Conservation (phyloP, 2,888 invertebrate species). For the Philopedon plagiatum region DNA sequence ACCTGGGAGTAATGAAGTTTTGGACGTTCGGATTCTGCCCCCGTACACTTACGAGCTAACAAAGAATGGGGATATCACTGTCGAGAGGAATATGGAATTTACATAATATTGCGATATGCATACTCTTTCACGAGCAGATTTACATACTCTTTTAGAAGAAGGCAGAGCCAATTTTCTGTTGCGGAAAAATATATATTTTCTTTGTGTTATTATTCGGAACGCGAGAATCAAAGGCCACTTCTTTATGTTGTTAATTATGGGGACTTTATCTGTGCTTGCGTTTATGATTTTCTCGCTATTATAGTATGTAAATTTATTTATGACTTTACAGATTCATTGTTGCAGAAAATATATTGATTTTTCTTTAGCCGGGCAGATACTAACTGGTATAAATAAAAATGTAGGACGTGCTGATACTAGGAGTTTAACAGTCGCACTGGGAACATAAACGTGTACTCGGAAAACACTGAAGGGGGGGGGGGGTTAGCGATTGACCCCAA, state of each 20-base stretch:
- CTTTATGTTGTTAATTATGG: not conserved
- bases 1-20: conserved; percentile 29
- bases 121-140: conserved; percentile 48
- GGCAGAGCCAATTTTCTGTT: conserved; percentile 43
- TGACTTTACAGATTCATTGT: no score
- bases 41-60: conserved; percentile 1
- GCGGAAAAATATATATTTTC: conserved; percentile 45
- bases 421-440: no score
- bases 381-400: no score
- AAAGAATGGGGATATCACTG: conserved; percentile 45
- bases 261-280: not conserved
- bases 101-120: conserved; percentile 51
- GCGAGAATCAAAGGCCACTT: not conserved
- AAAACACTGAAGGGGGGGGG: no score
- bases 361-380: no score
- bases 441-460: no score
- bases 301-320: no score
- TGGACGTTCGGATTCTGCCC: conserved; percentile 5
- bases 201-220: conserved; percentile 15
- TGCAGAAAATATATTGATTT: no score
- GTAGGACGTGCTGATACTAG: no score
- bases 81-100: conserved; percentile 44
- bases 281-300: no score
- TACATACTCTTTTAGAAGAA: conserved; percentile 42
- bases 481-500: no score